Percentiles rank a stretch among this genome's conserved stretches.
Conservation (phyloP, 2,888 invertebrate genomes). For the Aleiodes testaceus region DNA sequence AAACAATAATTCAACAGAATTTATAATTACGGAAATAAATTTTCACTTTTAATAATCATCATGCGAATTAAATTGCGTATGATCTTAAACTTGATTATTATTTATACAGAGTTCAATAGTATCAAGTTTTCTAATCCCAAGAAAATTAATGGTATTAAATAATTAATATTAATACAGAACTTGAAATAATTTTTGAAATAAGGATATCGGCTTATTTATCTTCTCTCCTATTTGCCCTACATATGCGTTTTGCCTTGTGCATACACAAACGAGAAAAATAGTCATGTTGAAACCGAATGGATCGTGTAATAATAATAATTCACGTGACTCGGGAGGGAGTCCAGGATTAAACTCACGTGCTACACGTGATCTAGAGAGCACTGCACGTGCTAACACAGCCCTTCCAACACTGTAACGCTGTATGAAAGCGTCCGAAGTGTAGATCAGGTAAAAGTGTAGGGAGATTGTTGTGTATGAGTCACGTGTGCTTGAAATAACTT, state of each 20-base stretch:
- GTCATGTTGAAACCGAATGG: slow-evolving; percentile 27
- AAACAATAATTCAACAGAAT: too few species aligned
- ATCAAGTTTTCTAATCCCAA: slow-evolving; percentile 5
- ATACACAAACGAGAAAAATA: slow-evolving; percentile 1
- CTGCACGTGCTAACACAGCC: slow-evolving; percentile 58
- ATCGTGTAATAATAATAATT: slow-evolving; percentile 50
- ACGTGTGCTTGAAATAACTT: slow-evolving; percentile 48
- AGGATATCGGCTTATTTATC: slow-evolving; percentile 15
- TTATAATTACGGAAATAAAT: neutral
- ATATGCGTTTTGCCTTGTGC: slow-evolving; percentile 29
- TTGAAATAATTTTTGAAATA: neutral
- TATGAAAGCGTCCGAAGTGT: slow-evolving; percentile 38
- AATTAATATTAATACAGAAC: too few species aligned
- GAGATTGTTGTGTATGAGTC: slow-evolving; percentile 42
- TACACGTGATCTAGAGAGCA: slow-evolving; percentile 65
- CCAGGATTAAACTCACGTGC: slow-evolving; percentile 62
- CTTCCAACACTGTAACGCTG: slow-evolving; percentile 40
- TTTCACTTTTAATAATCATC: neutral
- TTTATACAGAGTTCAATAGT: neutral
- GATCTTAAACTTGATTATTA: slow-evolving; percentile 30
- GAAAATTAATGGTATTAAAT: neutral
- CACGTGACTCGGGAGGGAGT: slow-evolving; percentile 46
- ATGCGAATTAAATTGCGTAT: neutral
- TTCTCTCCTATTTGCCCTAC: slow-evolving; percentile 16
- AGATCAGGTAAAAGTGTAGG: slow-evolving; percentile 44